Conservation (phyloP, 2,888 invertebrate species). For the Spodoptera exigua region DNA sequence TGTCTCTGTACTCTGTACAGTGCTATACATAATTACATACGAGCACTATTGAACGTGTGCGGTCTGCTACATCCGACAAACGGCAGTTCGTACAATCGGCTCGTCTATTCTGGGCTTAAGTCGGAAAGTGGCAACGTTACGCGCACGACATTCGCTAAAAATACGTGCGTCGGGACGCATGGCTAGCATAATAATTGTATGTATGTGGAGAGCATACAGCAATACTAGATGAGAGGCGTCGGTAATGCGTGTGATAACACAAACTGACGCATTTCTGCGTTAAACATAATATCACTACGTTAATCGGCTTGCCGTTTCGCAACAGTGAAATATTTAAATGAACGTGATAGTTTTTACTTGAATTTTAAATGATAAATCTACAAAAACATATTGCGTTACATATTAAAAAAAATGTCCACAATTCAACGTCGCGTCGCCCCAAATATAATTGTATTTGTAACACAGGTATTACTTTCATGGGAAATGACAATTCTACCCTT, state of each 20-base stretch:
- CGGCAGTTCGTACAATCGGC: slow-evolving; percentile 13
- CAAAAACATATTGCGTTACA: too few relatives aligned
- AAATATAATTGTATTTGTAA: too few relatives aligned
- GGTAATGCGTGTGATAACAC: slow-evolving; percentile 43
- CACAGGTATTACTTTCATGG: too few relatives aligned
- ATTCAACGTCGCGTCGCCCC: too few relatives aligned
- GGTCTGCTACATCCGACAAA: slow-evolving; percentile 40
- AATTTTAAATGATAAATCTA: neutral
- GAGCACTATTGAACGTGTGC: slow-evolving; percentile 28
- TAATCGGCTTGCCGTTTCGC: slow-evolving; percentile 19
- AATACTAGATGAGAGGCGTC: slow-evolving; percentile 47
- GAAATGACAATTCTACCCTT: too few relatives aligned
- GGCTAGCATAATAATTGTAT: slow-evolving; percentile 59
- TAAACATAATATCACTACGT: slow-evolving; percentile 37
- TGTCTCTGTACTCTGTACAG: slow-evolving; percentile 3
- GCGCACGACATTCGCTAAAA: slow-evolving; percentile 61
- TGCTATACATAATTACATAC: slow-evolving; percentile 3
- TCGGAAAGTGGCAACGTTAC: slow-evolving; percentile 31
- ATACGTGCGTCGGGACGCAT: slow-evolving; percentile 55
- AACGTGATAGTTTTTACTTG: neutral
- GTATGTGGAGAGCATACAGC: slow-evolving; percentile 35
- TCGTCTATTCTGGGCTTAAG: slow-evolving; percentile 51
- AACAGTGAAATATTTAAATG: slow-evolving; percentile 1
- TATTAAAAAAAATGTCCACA: too few relatives aligned
- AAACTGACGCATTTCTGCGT: slow-evolving; percentile 31